A percentile compares a stretch with the other conserved stretches of the same genome.
Evolutionary conservation across 2,113 vertebrate species (phyloP).

Genomic region (Nycticryphes semicollaris): DNA sequence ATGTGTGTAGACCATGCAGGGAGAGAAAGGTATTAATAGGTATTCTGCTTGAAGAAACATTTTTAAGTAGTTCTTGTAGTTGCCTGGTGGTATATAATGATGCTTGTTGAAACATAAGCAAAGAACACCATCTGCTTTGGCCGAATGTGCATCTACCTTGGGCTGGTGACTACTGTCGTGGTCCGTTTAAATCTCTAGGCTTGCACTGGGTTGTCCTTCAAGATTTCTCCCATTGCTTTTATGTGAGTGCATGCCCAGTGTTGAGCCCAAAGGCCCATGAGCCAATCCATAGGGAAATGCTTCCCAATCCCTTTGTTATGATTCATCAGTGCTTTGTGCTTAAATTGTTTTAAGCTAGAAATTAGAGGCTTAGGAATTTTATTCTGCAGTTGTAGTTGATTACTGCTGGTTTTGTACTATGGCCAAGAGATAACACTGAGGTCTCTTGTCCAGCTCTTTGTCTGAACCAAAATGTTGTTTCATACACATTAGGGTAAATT

Average conservation of each 20-base stretch:
- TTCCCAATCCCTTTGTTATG: background rate
- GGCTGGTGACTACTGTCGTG: background rate
- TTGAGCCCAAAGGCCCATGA: background rate
- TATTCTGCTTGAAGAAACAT: background rate
- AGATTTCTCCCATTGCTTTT: background rate
- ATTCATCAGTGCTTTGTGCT: background rate
- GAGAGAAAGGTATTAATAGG: background rate
- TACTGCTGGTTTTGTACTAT: background rate
- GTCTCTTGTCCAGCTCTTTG: background rate
- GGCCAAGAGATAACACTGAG: background rate
- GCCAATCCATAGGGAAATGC: background rate
- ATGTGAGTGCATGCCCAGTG: fast-evolving
- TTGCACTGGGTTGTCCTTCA: background rate
- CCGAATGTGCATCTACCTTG: background rate
- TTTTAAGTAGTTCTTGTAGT: background rate
- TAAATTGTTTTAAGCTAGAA: background rate
- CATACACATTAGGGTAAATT: background rate
- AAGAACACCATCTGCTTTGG: background rate
- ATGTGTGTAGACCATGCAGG: background rate
- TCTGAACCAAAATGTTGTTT: background rate
- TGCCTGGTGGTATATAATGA: background rate
- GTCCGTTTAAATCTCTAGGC: background rate
- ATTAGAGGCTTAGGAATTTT: background rate
- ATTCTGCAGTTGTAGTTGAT: background rate
- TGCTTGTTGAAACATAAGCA: background rate